Base-by-base conservation (phyloP, 2,888 invertebrate species). In the Erannis defoliaria region DNA sequence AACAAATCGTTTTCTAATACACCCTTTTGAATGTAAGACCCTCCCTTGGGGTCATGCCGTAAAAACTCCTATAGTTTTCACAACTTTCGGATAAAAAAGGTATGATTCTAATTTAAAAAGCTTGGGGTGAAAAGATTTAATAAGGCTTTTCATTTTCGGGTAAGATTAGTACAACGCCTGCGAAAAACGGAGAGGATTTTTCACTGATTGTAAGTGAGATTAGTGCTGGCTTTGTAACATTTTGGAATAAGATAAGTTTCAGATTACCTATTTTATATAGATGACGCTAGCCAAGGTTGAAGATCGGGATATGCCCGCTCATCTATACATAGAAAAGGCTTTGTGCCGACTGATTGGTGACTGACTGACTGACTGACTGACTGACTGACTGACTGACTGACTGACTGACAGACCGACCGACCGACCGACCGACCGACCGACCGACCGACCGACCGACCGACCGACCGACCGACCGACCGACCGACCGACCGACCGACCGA, bases 1-100 rank as follows among this genome's bases (percentile, higher is more conserved):
- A 61, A 50, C 60, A 61, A 61, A 61, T 61, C 50, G 49, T 12
- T 43, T 35, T 55, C 54, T 38, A 61, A 61, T 55, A 61, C 55
- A 61, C 43, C 60, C 60, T 55, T 60, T 49, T 55, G 55, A 55
- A 61, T 61, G 55, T 55, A 61, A 37, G 31, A 35, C 55, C 50
- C 49, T 35, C 54, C 50, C 56, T 23, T 10, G 18, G 48, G 50
- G 31, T 31, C 37, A 6, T 23, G 23, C 37, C 38, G 42, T 12
- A 49, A 55, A 53, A 55, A 54, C 42, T 54, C 16, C 33, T 33
- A 31, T 45, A 61, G 43, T 50, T 55, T 53, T 37, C 42, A 50
- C 55, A 43, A 38, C 48, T 21, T 43, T 45, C 1, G 38, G 23
- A 2, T 16, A 16, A 38, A 33, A 29, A 12, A 54, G 54, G 29